Evolutionary conservation across 2,113 vertebrate species (phyloP), one percentile per base, ranked within the genome.

Genomic region (Microcebus ravelobensis): DNA sequence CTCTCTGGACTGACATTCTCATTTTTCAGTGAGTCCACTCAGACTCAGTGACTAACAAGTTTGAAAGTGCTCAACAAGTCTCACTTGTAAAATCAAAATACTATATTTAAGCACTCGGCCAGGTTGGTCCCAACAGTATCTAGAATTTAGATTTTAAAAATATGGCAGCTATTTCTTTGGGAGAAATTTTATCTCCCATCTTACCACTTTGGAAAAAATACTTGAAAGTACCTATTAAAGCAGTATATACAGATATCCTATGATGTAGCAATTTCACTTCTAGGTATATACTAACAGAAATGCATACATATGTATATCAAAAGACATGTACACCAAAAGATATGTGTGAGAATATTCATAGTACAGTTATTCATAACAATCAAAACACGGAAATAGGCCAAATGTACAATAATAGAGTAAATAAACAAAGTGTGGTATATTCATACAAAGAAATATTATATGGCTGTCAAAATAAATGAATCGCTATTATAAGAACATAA

Each of bases 401-500:
- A 83, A 61, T 10, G 1, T 92, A 48, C n/a, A 70, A 83, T 6
- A 67, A 73, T 61, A 82, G 61, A 67, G 31, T 59, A 92, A 94
- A 88, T 68, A 96, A 93, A 50, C 6, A 90, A 95, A 90, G 34
- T 50, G 27, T 29, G 17, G 1, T 17, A 36, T 52, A 80, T 63
- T 80, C 18, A n/a, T 55, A 67, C 4, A 71, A 79, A 79, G 27
- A 14, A 87, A 90, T 79, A 90, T 79, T 48, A 59, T 70, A 90
- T 29, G 70, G 73, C n/a, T 59, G 77, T 91, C 92, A 52, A 96
- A 87, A 76, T 74, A 18, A 90, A 70, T 1, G 2, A 88, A 89
- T 92, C 91, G 94, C 89, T 52, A 68, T 65, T 65, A 59, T 45
- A 87, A 82, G 36, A 81, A 92, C 76, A 79, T 84, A 21, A 80